phyloP scores from a whole-genome alignment of 2,113 vertebrate genomes.

The Cinclus mexicanus region DNA sequence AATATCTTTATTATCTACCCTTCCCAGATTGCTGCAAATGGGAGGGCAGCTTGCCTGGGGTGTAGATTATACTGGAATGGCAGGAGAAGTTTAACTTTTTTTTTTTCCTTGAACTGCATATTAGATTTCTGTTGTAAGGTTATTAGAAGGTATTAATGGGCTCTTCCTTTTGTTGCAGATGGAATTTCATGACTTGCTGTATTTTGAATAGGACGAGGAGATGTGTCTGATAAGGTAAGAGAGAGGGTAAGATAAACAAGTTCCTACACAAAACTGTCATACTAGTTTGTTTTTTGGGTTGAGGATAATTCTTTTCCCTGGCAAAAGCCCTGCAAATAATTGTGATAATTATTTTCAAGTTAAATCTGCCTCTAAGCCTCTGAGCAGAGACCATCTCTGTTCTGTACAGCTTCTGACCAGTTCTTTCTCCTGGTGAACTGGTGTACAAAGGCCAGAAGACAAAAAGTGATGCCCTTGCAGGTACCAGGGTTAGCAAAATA shows the following conservation, averaged over 20 bases:
- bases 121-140: background rate
- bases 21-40: background rate
- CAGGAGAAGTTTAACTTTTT: background rate
- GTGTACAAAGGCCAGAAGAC: background rate
- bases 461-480: background rate
- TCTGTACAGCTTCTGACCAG: background rate
- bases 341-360: background rate
- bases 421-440: background rate
- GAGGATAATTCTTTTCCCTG: background rate
- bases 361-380: background rate
- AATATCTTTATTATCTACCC: background rate
- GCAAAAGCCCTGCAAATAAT: background rate
- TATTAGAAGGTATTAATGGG: slow-evolving; percentile 1
- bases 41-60: background rate
- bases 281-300: background rate
- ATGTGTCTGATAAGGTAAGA: slow-evolving; percentile 62
- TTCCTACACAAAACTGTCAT: background rate
- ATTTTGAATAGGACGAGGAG: slow-evolving; percentile 47
- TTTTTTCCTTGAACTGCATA: background rate
- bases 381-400: background rate
- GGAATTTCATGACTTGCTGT: slow-evolving; percentile 41
- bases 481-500: background rate
- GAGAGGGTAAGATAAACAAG: background rate
- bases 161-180: slow-evolving; percentile 48
- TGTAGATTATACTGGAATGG: background rate